These are phyloP conservation scores for Zaprionus nigranus DNA, from an alignment of 1,140 invertebrate species.

Conservation along the genomic window DNA sequence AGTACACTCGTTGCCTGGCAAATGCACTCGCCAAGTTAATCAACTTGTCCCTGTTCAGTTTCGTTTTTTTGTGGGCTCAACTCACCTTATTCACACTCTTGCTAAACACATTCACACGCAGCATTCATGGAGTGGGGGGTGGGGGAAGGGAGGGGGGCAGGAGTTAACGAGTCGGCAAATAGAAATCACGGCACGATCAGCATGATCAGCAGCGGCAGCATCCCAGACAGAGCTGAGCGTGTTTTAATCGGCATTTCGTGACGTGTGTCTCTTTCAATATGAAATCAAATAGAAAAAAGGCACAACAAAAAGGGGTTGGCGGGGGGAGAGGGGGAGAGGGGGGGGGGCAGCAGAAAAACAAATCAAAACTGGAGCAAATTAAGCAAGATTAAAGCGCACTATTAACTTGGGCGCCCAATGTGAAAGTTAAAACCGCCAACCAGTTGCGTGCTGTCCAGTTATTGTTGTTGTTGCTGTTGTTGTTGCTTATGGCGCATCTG, in stretches of 20 bases:
- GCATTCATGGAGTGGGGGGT: neutral
- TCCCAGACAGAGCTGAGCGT: conserved; percentile 3
- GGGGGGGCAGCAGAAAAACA: conserved; percentile 6
- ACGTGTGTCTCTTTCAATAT: conserved; percentile 42
- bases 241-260: conserved; percentile 49
- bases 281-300: conserved; percentile 13
- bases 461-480: conserved; percentile 21
- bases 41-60: neutral
- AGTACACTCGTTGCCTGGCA: neutral
- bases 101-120: conserved; percentile 24
- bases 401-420: conserved; percentile 75
- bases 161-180: conserved; percentile 16
- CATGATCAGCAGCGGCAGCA: conserved; percentile 9
- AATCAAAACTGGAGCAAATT: conserved; percentile 80
- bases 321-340: too few relatives aligned
- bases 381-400: conserved; percentile 77
- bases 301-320: neutral
- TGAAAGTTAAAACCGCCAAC: conserved; percentile 75
- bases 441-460: conserved; percentile 41
- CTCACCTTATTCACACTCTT: neutral
- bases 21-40: conserved; percentile 1
- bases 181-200: conserved; percentile 20
- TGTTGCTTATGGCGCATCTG: conserved; percentile 56
- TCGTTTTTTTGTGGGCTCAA: conserved; percentile 9
- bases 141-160: neutral